Evolutionary conservation across 2,113 vertebrate genomes (phyloP).

Genomic region (Pithys albifrons): DNA sequence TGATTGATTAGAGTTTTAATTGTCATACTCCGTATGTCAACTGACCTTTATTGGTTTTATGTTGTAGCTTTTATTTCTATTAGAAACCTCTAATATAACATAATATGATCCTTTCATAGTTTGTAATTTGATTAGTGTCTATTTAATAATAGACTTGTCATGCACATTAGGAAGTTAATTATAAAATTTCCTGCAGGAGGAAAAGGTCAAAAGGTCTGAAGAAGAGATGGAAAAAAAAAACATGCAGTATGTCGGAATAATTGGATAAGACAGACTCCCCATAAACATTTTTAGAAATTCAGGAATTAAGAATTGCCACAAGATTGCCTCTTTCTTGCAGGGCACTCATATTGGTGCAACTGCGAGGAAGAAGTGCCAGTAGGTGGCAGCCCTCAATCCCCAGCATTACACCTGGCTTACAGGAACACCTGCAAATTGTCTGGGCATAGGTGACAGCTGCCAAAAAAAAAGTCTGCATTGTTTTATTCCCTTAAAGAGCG

Average conservation of each 20-base stretch:
- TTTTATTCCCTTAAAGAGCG: background rate
- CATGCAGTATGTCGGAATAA: background rate
- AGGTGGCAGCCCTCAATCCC: background rate
- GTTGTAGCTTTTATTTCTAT: conserved; percentile 26
- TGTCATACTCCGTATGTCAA: background rate
- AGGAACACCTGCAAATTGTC: accelerated
- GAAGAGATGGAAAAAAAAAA: background rate
- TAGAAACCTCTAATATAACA: conserved; percentile 19
- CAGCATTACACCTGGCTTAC: background rate
- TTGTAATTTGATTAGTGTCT: conserved; percentile 41
- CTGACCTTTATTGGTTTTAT: background rate
- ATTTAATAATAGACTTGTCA: conserved; percentile 30
- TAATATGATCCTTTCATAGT: conserved; percentile 7
- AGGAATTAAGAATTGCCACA: background rate
- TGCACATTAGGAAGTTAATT: background rate
- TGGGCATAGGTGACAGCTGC: background rate
- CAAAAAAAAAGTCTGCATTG: background rate
- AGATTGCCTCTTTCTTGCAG: background rate
- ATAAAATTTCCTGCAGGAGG: conserved; percentile 36
- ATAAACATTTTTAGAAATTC: background rate
- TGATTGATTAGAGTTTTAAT: conserved; percentile 1
- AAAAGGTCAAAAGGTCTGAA: conserved; percentile 21
- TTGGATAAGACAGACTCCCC: accelerated
- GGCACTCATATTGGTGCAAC: background rate
- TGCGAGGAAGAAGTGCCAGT: background rate